Evolutionary conservation across 2,888 invertebrate species (phyloP).

Genomic region (Sarcophaga carnaria): DNA sequence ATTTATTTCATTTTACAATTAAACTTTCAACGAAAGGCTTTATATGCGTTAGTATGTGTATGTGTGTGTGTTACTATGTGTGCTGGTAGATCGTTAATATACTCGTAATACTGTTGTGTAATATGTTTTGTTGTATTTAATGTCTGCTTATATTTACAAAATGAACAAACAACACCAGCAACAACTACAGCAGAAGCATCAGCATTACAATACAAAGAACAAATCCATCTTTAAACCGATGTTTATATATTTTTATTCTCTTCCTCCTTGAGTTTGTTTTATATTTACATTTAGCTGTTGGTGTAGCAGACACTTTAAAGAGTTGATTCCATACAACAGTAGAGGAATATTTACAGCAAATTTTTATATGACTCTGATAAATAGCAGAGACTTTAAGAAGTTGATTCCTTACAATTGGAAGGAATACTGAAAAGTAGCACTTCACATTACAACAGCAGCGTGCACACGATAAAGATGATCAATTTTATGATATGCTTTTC

Average conservation of each 20-base stretch:
- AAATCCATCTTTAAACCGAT: conserved; percentile 39
- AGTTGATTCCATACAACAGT: not conserved
- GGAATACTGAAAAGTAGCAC: too few relatives aligned
- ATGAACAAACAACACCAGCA: not conserved
- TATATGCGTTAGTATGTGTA: not conserved
- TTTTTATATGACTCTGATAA: too few relatives aligned
- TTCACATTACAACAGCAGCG: too few relatives aligned
- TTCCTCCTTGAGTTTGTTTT: not conserved
- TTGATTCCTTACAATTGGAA: too few relatives aligned
- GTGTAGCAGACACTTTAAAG: not conserved
- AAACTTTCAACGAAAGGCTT: not conserved
- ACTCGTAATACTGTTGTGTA: not conserved
- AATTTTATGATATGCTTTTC: conserved; percentile 32
- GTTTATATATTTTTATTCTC: conserved; percentile 27
- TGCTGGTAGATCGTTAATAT: not conserved
- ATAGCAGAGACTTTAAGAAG: too few relatives aligned
- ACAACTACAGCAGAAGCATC: not conserved
- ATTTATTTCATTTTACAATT: not conserved
- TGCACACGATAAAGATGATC: not conserved
- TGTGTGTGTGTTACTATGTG: not conserved
- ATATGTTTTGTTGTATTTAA: conserved; percentile 50
- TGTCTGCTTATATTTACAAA: conserved; percentile 53
- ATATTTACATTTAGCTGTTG: not conserved
- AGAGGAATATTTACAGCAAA: not conserved
- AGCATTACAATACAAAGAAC: not conserved